Evolutionary conservation across 2,888 invertebrate species (phyloP).

Genomic region (Acanthoscelides obtectus): DNA sequence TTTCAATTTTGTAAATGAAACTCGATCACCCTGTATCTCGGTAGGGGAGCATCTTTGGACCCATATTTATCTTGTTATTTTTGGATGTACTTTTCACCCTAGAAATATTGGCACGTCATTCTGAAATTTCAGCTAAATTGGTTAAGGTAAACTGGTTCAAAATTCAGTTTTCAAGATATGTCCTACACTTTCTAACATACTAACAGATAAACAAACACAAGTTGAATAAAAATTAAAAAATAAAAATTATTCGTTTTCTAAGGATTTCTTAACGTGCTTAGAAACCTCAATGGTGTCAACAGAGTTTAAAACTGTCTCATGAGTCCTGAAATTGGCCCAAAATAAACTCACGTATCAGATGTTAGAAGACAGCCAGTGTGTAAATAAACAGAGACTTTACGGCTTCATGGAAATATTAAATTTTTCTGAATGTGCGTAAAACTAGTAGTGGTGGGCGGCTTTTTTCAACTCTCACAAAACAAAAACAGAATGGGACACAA

Average conservation of each 20-base stretch:
- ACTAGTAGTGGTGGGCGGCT: not conserved
- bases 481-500: not conserved
- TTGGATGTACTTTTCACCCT: no score
- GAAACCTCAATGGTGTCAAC: not conserved
- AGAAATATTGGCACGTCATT: no score
- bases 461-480: not conserved
- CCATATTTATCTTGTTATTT: no score
- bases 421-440: slow-evolving; percentile 1
- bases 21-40: no score
- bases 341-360: not conserved
- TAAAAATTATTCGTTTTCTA: not conserved
- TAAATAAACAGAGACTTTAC: not conserved
- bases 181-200: no score
- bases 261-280: not conserved
- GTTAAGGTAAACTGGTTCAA: no score
- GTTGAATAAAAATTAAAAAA: not conserved
- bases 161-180: no score
- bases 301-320: not conserved
- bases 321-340: not conserved
- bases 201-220: no score
- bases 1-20: no score
- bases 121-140: no score
- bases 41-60: no score
- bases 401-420: slow-evolving; percentile 3
- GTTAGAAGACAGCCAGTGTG: not conserved